phyloP scores from a whole-genome alignment of 2,888 invertebrate species.

The Vesta saturnalis region DNA sequence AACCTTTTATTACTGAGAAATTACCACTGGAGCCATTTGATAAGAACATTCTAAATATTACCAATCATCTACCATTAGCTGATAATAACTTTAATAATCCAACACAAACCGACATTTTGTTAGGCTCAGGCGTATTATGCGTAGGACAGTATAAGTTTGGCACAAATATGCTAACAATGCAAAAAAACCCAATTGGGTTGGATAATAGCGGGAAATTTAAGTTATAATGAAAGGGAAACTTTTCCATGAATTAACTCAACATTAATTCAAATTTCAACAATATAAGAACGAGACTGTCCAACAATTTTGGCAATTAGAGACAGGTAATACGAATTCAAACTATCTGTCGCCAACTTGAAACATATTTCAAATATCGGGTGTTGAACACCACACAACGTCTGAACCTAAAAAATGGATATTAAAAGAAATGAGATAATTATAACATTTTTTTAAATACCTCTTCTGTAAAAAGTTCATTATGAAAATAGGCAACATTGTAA shows the following conservation, averaged over 20 bases:
- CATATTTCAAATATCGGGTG: slow-evolving; percentile 38
- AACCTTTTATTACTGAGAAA: no score
- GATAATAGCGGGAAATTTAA: slow-evolving; percentile 11
- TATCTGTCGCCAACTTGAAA: slow-evolving; percentile 39
- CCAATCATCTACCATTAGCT: slow-evolving; percentile 16
- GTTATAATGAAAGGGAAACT: background rate
- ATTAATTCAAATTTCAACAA: background rate
- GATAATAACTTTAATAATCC: slow-evolving; percentile 23
- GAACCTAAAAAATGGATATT: no score
- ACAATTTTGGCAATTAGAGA: slow-evolving; percentile 48
- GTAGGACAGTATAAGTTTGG: slow-evolving; percentile 18
- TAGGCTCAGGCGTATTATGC: slow-evolving; percentile 13
- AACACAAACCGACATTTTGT: slow-evolving; percentile 7
- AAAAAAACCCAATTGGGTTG: slow-evolving; percentile 22
- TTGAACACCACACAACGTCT: no score
- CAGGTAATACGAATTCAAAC: slow-evolving; percentile 25
- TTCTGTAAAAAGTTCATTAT: no score
- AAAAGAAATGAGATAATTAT: no score
- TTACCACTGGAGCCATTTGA: no score
- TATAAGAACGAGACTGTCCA: slow-evolving; percentile 2
- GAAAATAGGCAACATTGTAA: no score
- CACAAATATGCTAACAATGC: slow-evolving; percentile 13
- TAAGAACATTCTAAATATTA: no score
- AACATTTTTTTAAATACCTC: no score
- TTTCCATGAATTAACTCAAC: background rate